Percentiles rank a stretch among this genome's conserved stretches.
These are phyloP conservation scores for Gymnarchus niloticus DNA, from an alignment of 2,113 vertebrate species.

Conservation along the genomic window DNA sequence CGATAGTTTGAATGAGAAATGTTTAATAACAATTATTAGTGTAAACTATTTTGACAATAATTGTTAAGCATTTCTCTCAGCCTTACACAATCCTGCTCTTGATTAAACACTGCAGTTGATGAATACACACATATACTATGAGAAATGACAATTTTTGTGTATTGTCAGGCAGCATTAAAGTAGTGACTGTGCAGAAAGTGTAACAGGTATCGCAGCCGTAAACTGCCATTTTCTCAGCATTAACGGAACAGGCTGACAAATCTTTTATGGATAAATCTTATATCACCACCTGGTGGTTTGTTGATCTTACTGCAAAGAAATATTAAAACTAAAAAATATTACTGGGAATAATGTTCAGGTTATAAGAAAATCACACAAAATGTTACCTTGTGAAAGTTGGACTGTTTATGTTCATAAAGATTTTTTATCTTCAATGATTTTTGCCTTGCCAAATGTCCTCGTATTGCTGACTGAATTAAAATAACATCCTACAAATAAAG, in stretches of 20 bases:
- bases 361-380: no score
- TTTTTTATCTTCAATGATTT: constrained; percentile 49
- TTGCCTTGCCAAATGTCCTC: constrained; percentile 65
- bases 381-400: constrained; percentile 40
- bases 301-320: constrained; percentile 8
- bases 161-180: neutral
- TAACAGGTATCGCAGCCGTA: neutral
- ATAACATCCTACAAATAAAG: constrained; percentile 54
- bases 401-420: neutral
- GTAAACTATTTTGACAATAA: constrained; percentile 1
- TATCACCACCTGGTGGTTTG: neutral
- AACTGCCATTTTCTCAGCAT: neutral
- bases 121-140: neutral
- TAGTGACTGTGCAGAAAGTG: neutral
- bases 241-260: neutral
- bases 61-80: neutral
- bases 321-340: neutral
- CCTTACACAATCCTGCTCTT: neutral
- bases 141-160: neutral
- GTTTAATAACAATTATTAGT: no score
- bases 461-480: constrained; percentile 70
- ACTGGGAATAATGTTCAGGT: no score
- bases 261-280: neutral
- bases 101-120: neutral
- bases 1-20: neutral